These are phyloP conservation scores for Gallinago paraguaiae DNA, from an alignment of 2,113 vertebrate species.

Conservation along the genomic window DNA sequence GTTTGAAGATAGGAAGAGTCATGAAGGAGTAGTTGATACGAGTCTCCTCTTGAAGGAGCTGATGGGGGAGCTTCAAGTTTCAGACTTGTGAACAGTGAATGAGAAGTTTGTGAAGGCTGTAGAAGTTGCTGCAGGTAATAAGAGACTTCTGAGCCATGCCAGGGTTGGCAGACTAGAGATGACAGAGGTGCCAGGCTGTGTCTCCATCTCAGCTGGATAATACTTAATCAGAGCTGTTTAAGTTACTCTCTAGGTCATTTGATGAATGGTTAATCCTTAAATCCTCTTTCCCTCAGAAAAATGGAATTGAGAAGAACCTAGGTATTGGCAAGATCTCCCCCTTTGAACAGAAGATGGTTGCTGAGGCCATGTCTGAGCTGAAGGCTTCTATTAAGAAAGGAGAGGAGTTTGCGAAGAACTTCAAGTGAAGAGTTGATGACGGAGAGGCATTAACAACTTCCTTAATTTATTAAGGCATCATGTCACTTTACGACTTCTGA, in stretches of 20 bases:
- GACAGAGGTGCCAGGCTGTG: background rate
- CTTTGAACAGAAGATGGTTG: constrained; percentile 94
- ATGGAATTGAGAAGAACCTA: constrained; percentile 95
- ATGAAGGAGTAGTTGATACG: background rate
- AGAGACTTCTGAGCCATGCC: background rate
- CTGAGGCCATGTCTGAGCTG: constrained; percentile 86
- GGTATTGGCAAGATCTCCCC: constrained; percentile 89
- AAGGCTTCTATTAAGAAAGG: constrained; percentile 97
- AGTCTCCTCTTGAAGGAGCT: background rate
- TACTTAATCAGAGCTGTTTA: background rate
- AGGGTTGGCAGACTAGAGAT: background rate
- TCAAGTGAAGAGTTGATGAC: constrained; percentile 80
- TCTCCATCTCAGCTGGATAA: background rate
- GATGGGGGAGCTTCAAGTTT: background rate
- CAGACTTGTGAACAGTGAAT: background rate
- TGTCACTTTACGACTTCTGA: constrained; percentile 59
- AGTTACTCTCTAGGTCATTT: background rate
- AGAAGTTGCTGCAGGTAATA: background rate
- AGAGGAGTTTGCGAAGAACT: constrained; percentile 90
- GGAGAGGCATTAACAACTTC: background rate
- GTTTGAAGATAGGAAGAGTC: background rate
- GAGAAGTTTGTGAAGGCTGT: background rate
- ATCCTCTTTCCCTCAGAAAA: constrained; percentile 80
- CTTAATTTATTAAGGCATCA: constrained; percentile 79
- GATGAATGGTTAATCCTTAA: background rate